Evolutionary conservation across 53 echinoderm and acorn worm genomes (phyloP), one percentile per base, ranked within the genome.

Genomic region (Mesocentrotus franciscanus): DNA sequence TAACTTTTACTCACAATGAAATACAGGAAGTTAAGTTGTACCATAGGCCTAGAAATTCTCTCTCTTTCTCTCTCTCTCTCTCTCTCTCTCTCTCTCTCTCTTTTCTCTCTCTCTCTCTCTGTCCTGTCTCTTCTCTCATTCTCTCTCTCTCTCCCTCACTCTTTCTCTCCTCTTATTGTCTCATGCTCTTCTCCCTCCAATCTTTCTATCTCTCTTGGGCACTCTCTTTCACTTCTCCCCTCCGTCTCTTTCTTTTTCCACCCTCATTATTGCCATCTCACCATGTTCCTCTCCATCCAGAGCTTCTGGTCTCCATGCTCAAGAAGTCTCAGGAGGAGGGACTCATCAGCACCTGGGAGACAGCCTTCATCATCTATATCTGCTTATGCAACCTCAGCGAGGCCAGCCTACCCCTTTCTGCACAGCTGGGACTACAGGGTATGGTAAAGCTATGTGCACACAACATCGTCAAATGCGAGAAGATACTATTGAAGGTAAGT

Each of bases 361-460:
- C 98, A 2, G 97, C 98, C 55, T 97, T 96, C 96, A 97, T 97
- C 22, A 96, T 96, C 66, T 98, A 97, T 96, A 97, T 96, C 90
- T 66, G 95, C n/a, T 92, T 96, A 1, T 98, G 98, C 97, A 98
- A 98, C 90, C 96, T 98, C 35, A 98, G 97, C n/a, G 98, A 98
- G 64, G 95, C 95, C 57, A 97, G 97, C 55, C 90, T 95, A 79
- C 84, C 60, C n/a, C 93, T 97, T 57, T 97, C 97, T 17, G 90
- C 62, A 87, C 94, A 91, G 78, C 87, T 98, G 27, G 97, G 96
- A 32, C 93, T 96, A 30, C 95, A 94, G 22, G 97, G 98, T 26
- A 95, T 98, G 96, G 93, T 98, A 29, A 96, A 94, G 61, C 66
- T 98, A n/a, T 98, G 98, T 94, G 74, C 96, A 9, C 72, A 95